Conservation (phyloP, 2,113 vertebrate genomes). For the Amphiprion percula region DNA sequence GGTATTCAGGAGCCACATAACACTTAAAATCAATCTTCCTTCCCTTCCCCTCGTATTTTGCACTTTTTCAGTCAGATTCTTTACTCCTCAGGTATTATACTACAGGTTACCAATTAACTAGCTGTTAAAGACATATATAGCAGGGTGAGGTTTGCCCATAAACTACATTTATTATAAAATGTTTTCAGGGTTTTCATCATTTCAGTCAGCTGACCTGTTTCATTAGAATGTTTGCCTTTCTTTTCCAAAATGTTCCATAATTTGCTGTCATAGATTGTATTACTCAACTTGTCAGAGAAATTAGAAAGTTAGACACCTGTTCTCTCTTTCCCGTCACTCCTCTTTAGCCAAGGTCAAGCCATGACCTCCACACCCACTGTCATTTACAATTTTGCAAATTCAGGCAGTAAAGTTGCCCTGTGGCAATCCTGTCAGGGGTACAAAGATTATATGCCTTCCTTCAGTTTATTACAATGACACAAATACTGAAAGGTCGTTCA, state of each 20-base stretch:
- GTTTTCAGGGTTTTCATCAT: background rate
- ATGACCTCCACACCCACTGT: background rate
- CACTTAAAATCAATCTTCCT: too few species aligned
- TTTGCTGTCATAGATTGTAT: background rate
- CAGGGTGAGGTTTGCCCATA: slow-evolving; percentile 7
- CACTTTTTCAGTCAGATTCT: background rate
- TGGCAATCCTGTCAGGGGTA: background rate
- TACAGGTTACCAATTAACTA: background rate
- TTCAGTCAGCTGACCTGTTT: background rate
- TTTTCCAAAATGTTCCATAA: background rate
- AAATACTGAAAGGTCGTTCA: slow-evolving; percentile 16
- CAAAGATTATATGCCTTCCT: slow-evolving; percentile 34
- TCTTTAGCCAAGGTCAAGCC: slow-evolving; percentile 8
- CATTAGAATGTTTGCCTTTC: background rate
- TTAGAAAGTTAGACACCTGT: background rate
- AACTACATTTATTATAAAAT: background rate
- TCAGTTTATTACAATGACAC: slow-evolving; percentile 33
- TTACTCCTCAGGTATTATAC: background rate
- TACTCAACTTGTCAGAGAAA: background rate
- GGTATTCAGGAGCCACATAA: too few species aligned
- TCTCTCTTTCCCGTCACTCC: background rate
- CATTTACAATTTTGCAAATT: background rate
- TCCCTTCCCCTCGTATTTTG: background rate
- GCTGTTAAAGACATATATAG: background rate
- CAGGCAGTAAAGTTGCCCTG: slow-evolving; percentile 17